Base-by-base conservation (phyloP, 2,113 vertebrate species). In the Australoheros scitulus region DNA sequence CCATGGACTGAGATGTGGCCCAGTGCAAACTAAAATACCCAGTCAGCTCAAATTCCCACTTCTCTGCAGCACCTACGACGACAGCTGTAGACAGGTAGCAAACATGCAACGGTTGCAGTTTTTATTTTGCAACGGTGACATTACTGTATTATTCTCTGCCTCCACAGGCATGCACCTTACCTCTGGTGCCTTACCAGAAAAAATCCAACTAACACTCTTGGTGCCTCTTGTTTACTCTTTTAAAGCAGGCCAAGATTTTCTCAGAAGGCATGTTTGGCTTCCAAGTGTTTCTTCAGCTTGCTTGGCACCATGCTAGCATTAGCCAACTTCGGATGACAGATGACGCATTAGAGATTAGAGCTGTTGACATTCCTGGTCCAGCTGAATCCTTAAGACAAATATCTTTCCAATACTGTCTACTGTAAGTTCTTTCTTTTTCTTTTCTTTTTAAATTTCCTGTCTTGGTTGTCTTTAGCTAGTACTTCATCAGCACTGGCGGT, bases 401-500 rank as follows among this genome's bases (percentile, higher is more conserved):
- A 57, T 10, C 26, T 52, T 72, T 52, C 43, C 26, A 17, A 15
- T 64, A 24, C 59, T 2, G 15, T 10, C 60, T 61, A 11, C 17
- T 34, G 60, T 32, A 3, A 36, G 5, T 64, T 41, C 65, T 3
- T 15, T 50, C 29, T 70, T 1, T 4, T 50, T 50, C n/a, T n/a
- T n/a, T n/a, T n/a, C n/a, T n/a, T 24, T 20, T 20, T 14, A 1
- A 43, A 32, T 52, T 72, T 72, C 68, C 52, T 26, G 10, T 32
- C 65, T 1, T 9, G 0, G 24, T 20, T 20, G 9, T 72, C 9
- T 52, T 32, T 72, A 11, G 0, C 17, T 32, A 0, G 6, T 20
- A 0, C 6, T 14, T 72, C 43, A 5, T 26, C 65, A 29, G 65
- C 43, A 20, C 17, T 1, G 10, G 43, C 29, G 43, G 24, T 0